Percentiles rank a stretch among this genome's conserved stretches.
phyloP scores from a whole-genome alignment of 64 coral and sea anemone genomes.

The Cladopsammia gracilis region DNA sequence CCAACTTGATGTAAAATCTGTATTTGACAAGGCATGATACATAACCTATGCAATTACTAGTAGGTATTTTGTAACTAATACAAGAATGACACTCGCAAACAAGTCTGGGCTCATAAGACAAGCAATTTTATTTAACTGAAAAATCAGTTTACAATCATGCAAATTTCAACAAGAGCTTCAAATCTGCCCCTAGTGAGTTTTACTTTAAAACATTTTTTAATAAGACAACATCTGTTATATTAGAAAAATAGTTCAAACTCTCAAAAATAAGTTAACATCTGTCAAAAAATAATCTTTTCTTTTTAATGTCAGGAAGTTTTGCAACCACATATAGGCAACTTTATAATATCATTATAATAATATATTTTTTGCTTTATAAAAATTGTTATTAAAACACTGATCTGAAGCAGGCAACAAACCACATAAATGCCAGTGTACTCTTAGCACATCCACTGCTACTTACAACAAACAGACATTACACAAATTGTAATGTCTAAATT shows the following conservation, averaged over 20 bases:
- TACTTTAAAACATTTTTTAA: background rate
- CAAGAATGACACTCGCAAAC: constrained; percentile 16
- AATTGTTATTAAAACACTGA: background rate
- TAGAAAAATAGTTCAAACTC: background rate
- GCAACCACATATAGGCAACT: background rate
- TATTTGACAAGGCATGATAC: no score
- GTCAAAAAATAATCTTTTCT: background rate
- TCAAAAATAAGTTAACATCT: background rate
- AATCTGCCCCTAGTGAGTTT: background rate
- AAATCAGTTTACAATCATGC: constrained; percentile 9
- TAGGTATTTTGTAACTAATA: background rate
- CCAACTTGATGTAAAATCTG: no score
- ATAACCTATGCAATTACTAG: no score
- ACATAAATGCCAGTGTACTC: no score
- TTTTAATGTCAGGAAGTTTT: background rate
- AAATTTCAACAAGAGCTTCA: background rate
- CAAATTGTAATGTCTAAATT: background rate
- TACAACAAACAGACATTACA: background rate
- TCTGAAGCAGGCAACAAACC: no score
- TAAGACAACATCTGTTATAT: background rate
- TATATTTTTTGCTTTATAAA: background rate
- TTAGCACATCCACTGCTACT: no score
- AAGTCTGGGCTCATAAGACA: background rate
- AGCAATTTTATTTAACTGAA: constrained; percentile 28
- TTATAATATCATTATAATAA: background rate